Evolutionary conservation across 2,113 vertebrate genomes (phyloP).

Genomic region (Lepidothrix coronata): DNA sequence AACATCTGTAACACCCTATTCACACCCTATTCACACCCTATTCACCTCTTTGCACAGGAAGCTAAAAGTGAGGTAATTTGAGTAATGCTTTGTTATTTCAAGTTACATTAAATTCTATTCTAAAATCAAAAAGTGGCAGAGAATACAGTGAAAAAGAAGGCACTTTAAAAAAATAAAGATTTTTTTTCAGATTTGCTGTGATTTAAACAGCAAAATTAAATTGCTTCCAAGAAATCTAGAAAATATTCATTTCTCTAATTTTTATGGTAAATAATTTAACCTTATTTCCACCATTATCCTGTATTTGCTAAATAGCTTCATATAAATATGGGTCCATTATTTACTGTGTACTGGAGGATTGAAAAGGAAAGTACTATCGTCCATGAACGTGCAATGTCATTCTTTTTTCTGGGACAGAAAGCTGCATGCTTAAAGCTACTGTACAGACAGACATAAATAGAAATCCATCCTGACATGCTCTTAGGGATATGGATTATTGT

Average conservation of each 20-base stretch:
- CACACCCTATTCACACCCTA: not conserved
- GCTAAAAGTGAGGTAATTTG: not conserved
- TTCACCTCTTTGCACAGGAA: not conserved
- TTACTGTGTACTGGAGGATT: not conserved
- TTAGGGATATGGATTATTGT: not conserved
- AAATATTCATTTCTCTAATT: not conserved
- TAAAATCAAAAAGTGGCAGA: not conserved
- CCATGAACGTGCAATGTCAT: not conserved
- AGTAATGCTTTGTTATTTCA: not conserved
- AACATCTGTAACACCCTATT: not conserved
- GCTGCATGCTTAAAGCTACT: not conserved
- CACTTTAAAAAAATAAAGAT: not conserved
- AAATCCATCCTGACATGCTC: constrained; percentile 30
- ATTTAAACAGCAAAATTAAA: not conserved
- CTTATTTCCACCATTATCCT: not conserved
- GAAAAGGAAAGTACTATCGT: not conserved
- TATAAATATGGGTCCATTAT: not conserved
- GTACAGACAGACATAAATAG: constrained; percentile 6
- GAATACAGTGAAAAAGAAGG: not conserved
- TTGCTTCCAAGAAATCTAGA: not conserved
- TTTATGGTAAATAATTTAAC: not conserved
- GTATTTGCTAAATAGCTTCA: not conserved
- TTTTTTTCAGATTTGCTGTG: not conserved
- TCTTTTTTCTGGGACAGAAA: not conserved
- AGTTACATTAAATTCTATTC: not conserved